phyloP scores from a whole-genome alignment of 2,113 vertebrate genomes.

The Indicator maculatus region DNA sequence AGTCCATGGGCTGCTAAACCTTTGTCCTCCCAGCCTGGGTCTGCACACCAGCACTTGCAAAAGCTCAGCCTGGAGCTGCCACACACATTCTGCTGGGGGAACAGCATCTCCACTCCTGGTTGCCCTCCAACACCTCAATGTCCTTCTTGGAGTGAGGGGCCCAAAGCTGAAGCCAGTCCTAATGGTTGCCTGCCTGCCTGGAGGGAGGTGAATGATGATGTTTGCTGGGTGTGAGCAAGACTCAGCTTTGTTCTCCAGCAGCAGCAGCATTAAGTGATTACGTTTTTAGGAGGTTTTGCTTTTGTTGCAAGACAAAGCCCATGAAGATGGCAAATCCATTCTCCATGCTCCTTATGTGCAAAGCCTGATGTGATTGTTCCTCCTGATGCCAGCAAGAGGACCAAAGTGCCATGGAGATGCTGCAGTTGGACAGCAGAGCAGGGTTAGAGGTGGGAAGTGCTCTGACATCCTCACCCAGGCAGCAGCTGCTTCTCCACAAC shows the following conservation, averaged over 20 bases:
- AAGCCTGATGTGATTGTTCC: rapidly evolving
- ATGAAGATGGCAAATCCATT: not conserved
- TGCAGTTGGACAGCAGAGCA: not conserved
- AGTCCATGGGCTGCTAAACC: not conserved
- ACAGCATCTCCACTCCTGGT: not conserved
- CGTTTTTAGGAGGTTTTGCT: not conserved
- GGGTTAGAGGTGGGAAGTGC: not conserved
- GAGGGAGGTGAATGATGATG: not conserved
- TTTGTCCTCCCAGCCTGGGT: rapidly evolving
- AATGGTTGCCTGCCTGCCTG: not conserved
- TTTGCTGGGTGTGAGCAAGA: not conserved
- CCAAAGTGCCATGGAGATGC: not conserved
- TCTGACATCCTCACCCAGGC: not conserved
- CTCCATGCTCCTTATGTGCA: not conserved
- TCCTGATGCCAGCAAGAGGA: not conserved
- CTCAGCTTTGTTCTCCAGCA: not conserved
- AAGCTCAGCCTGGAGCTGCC: not conserved
- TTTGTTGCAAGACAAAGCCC: not conserved
- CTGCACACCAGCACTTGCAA: not conserved
- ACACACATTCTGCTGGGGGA: not conserved
- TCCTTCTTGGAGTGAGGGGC: no score
- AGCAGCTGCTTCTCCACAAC: not conserved
- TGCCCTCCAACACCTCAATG: no score
- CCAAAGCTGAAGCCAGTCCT: not conserved
- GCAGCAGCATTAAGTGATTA: not conserved